A percentile compares a stretch with the other conserved stretches of the same genome.
Evolutionary conservation across 92 coral and sea anemone species (phyloP).

Genomic region (Palythoa grandis): DNA sequence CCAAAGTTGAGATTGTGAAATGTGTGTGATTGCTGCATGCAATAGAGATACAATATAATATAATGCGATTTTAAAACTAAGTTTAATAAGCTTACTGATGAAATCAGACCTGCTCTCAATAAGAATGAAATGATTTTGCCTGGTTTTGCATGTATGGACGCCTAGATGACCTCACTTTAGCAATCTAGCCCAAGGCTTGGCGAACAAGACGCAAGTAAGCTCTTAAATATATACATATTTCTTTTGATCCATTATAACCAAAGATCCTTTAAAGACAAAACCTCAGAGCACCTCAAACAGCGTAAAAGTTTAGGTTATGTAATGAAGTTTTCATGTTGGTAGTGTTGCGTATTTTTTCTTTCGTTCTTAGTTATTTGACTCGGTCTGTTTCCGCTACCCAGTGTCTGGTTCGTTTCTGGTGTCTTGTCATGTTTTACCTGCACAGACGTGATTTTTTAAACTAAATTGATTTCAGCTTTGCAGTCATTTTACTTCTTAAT

Average conservation of each 20-base stretch:
- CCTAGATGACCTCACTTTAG: not conserved
- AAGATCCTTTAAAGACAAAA: not conserved
- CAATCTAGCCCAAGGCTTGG: not conserved
- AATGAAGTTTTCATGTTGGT: no score
- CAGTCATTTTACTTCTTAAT: no score
- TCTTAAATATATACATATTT: not conserved
- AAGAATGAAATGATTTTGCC: not conserved
- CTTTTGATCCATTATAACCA: not conserved
- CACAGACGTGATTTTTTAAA: no score
- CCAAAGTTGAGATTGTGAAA: slow-evolving; percentile 49
- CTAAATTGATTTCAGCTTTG: no score
- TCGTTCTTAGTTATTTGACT: no score
- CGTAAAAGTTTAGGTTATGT: not conserved
- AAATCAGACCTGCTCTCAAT: not conserved
- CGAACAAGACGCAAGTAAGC: not conserved
- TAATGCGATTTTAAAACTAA: not conserved
- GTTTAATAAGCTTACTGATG: not conserved
- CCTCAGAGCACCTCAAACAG: not conserved
- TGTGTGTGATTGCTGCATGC: not conserved
- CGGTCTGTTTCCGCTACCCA: no score
- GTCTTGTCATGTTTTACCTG: no score
- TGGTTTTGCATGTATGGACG: not conserved
- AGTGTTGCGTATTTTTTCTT: no score
- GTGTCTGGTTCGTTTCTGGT: no score
- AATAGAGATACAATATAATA: no score